Base-by-base conservation (phyloP, 2,797 vertebrate genomes). In the Crenuchus spilurus region DNA sequence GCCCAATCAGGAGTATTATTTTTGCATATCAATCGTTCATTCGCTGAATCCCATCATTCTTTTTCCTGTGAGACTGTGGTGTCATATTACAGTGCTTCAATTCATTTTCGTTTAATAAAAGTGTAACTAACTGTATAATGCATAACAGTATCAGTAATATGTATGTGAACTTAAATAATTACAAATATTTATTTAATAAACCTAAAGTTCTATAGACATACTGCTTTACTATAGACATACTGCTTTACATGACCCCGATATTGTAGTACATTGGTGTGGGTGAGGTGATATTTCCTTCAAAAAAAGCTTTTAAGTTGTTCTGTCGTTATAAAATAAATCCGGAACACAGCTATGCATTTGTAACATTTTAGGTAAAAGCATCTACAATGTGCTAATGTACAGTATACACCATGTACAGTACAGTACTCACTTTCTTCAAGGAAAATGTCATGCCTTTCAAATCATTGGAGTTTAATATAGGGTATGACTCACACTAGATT, bases 1-100 rank as follows among this genome's bases (percentile, higher is more conserved):
- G 76, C 22, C 88, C 87, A 88, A 88, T 89, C 71, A 72, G 14
- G 11, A 6, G 1, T 0, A 6, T 3, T 0, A 4, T 0, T 9
- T 41, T 66, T 67, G 3, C 24, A 65, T 72, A 1, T 2, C 5
- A 0, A 1, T 0, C 1, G 0, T 2, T 78, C 33, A 88, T 83
- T 86, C 75, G 85, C 24, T 77, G 41, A 1, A 35, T 10, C 18
- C 30, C 8, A 1, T 16, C 13, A 16, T 24, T 5, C 26, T 26
- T 58, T 13, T 18, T 10, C n/a, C 1, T n/a, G 18, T 35, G 42
- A 16, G 6, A 13, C 16, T 8, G 5, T 5, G 18, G 1, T 37
- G 33, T n/a, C n/a, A n/a, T n/a, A n/a, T n/a, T n/a, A n/a, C n/a
- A n/a, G n/a, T n/a, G n/a, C n/a, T n/a, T n/a, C n/a, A n/a, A n/a